Conservation (phyloP, 2,888 invertebrate genomes). For the Leptopilina drosophilae region DNA sequence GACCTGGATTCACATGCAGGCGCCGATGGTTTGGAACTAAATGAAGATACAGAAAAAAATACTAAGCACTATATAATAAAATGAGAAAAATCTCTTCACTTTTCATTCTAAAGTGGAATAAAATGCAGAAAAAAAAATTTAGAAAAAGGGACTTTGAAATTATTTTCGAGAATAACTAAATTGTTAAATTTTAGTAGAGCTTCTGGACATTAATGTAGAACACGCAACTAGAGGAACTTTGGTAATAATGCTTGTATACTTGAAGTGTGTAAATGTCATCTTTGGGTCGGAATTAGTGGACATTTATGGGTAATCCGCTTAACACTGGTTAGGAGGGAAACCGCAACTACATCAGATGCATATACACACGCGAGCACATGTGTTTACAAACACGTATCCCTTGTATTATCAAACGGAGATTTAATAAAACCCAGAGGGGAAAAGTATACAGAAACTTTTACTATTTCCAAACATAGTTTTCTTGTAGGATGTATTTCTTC, state of each 20-base stretch:
- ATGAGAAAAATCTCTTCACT: no score
- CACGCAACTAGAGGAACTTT: neutral
- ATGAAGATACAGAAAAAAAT: neutral
- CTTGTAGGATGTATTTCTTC: no score
- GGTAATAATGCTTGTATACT: neutral
- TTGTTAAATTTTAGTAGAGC: neutral
- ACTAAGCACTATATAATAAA: neutral
- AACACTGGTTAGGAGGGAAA: slow-evolving; percentile 10
- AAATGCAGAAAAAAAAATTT: no score
- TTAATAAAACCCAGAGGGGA: neutral
- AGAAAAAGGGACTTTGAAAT: no score
- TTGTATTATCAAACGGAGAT: neutral
- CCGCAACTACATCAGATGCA: slow-evolving; percentile 8
- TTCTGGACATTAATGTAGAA: neutral
- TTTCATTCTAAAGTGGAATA: no score
- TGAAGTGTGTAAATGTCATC: slow-evolving; percentile 17
- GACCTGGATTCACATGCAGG: neutral
- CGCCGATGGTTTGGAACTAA: neutral
- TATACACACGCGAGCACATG: neutral
- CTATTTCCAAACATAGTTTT: no score
- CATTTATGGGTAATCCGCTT: slow-evolving; percentile 17
- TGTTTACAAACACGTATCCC: neutral
- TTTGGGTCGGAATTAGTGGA: slow-evolving; percentile 10
- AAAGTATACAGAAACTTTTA: no score
- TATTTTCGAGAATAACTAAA: no score